Conservation (phyloP, 1,140 invertebrate genomes). For the Caenorhabditis latens region DNA sequence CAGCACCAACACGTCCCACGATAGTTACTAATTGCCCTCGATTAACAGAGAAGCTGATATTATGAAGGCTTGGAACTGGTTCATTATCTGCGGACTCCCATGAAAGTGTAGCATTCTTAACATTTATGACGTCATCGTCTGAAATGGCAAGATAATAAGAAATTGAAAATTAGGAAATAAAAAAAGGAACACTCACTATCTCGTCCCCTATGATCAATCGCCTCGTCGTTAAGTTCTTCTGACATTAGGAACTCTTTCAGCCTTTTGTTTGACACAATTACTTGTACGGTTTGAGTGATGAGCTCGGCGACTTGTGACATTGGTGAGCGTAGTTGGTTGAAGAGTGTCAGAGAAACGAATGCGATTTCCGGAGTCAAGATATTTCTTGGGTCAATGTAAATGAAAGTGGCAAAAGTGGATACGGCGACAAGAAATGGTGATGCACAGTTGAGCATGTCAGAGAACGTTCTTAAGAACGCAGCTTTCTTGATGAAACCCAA, state of each 20-base stretch:
- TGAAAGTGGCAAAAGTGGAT: constrained; percentile 91
- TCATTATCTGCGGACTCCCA: constrained; percentile 65
- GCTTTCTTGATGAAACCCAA: constrained; percentile 68
- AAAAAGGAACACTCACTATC: constrained; percentile 52
- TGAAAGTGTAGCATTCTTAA: constrained; percentile 65
- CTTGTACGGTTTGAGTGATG: constrained; percentile 72
- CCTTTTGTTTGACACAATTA: constrained; percentile 73
- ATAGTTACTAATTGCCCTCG: constrained; percentile 84
- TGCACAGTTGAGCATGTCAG: constrained; percentile 72
- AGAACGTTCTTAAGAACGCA: constrained; percentile 83
- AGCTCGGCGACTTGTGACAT: constrained; percentile 75
- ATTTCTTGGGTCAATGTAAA: constrained; percentile 82
- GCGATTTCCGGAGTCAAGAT: constrained; percentile 89
- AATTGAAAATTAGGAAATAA: neutral
- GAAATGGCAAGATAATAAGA: neutral
- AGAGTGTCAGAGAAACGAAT: constrained; percentile 77
- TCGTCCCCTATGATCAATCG: constrained; percentile 29
- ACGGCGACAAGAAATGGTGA: constrained; percentile 81
- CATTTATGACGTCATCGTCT: constrained; percentile 65
- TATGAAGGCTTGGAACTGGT: neutral
- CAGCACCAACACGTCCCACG: constrained; percentile 85
- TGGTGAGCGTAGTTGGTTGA: constrained; percentile 75
- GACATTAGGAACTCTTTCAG: constrained; percentile 75
- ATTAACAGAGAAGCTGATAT: constrained; percentile 65
- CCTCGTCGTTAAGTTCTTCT: constrained; percentile 68